Evolutionary conservation across 2,113 vertebrate genomes (phyloP), one percentile per base, ranked within the genome.

Genomic region (Callionymus lyra): DNA sequence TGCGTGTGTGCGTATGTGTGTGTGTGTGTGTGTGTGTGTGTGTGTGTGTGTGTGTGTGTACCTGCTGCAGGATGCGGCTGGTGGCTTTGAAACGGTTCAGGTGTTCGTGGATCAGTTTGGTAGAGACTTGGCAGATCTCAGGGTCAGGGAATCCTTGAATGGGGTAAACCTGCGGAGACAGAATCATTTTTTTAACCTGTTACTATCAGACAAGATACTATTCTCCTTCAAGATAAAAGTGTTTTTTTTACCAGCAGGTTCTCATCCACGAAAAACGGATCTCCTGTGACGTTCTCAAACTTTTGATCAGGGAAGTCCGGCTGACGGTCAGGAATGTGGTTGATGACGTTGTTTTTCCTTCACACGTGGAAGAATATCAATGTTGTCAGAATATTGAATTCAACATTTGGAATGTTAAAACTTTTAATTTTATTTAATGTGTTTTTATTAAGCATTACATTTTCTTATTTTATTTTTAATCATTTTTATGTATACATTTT

Each of bases 341-440:
- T 73, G 17, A 63, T 69, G 4, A 85, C n/a, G 12, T 83, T 78
- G 70, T 85, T 90, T 61, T 84, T 90, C 89, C 89, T 90, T 6
- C 2, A 54, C 11, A 47, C 11, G 44, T 1, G 48, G 4, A 52
- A 5, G 6, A n/a, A n/a, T n/a, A n/a, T n/a, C n/a, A n/a, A n/a
- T n/a, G n/a, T n/a, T n/a, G n/a, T n/a, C n/a, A n/a, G n/a, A n/a
- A n/a, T n/a, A n/a, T n/a, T n/a, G n/a, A n/a, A n/a, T n/a, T n/a
- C n/a, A n/a, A n/a, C n/a, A n/a, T n/a, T n/a, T n/a, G n/a, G n/a
- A n/a, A n/a, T n/a, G n/a, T n/a, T n/a, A n/a, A n/a, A n/a, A n/a
- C n/a, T n/a, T n/a, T n/a, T n/a, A n/a, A n/a, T n/a, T n/a, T n/a
- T n/a, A n/a, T n/a, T n/a, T n/a, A n/a, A n/a, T n/a, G n/a, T n/a